Conservation (phyloP, 92 coral and sea anemone genomes). For the Epizoanthus rinbou region DNA sequence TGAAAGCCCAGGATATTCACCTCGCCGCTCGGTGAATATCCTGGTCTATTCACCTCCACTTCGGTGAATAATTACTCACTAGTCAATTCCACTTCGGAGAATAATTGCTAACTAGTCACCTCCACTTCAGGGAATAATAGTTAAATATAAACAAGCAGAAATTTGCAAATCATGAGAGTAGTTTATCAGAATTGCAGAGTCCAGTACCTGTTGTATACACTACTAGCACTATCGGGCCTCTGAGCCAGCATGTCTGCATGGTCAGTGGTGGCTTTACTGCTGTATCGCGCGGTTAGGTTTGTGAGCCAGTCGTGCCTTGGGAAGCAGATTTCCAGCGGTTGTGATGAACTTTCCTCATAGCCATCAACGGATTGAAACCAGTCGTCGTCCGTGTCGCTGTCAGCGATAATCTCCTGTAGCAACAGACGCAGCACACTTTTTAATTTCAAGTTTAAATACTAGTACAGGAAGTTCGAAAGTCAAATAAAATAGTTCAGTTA, state of each 20-base stretch:
- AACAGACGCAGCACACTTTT: neutral
- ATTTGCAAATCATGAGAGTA: too few relatives aligned
- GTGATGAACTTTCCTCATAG: conserved; percentile 70
- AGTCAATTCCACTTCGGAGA: too few relatives aligned
- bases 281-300: conserved; percentile 55
- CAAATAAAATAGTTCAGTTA: too few relatives aligned
- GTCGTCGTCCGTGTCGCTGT: conserved; percentile 79
- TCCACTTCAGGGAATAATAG: too few relatives aligned
- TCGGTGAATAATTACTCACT: too few relatives aligned
- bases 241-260: neutral
- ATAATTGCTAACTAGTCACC: too few relatives aligned
- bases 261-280: neutral
- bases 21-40: too few relatives aligned
- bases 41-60: too few relatives aligned
- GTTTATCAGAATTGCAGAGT: neutral
- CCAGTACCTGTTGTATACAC: neutral
- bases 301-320: conserved; percentile 83
- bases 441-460: too few relatives aligned
- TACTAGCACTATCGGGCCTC: conserved; percentile 23
- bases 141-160: too few relatives aligned
- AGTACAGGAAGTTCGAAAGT: too few relatives aligned
- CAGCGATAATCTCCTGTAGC: conserved; percentile 41
- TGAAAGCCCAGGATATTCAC: too few relatives aligned
- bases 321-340: conserved; percentile 70
- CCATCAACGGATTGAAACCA: conserved; percentile 43